Base-by-base conservation (phyloP, 2,113 vertebrate genomes). In the Tachysurus vachellii region DNA sequence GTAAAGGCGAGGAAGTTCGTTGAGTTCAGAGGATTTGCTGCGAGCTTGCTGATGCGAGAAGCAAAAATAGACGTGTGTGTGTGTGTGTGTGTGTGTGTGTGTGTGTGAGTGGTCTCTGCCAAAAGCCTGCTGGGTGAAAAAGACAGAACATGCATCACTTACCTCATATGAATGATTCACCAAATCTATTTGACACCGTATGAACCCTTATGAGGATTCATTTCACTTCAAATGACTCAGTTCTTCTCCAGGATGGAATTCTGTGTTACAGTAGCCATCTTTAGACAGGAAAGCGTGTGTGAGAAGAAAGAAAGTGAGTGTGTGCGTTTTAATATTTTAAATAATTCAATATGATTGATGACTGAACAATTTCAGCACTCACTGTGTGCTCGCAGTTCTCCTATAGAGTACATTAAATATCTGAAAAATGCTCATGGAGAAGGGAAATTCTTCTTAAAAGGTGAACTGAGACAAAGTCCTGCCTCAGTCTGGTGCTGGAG, bases 141-240 rank as follows among this genome's bases (percentile, higher is more conserved):
- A 59, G 7, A 42, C 17, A 5, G 23, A 56, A 61, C 42, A 28
- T 31, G 26, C 44, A 56, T 77, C 68, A 42, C 76, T 70, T 86
- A 86, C 77, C 77, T 59, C 53, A 59, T 47, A 54, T 70, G 53
- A 86, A 70, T 86, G 80, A 86, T 86, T 86, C 53, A 80, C n/a
- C 21, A 42, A 11, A n/a, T 47, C 5, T 66, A 47, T 80, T 62
- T 85, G 71, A 85, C 71, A 80, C 44, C 19, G 8, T 73, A 26
- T 64, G 75, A 66, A 79, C 75, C 44, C 8, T 4, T 56, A 47
- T 16, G 47, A 86, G 14, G 59, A 80, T 17, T 68, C 3, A 56
- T 77, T 82, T 80, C 26, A 61, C 62, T n/a, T 31, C 1, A 73
- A n/a, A 42, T 71, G 77, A 71, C 64, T 86, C 77, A 36, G 76